Conservation (phyloP, 1,140 invertebrate genomes). For the Megathymus violae region DNA sequence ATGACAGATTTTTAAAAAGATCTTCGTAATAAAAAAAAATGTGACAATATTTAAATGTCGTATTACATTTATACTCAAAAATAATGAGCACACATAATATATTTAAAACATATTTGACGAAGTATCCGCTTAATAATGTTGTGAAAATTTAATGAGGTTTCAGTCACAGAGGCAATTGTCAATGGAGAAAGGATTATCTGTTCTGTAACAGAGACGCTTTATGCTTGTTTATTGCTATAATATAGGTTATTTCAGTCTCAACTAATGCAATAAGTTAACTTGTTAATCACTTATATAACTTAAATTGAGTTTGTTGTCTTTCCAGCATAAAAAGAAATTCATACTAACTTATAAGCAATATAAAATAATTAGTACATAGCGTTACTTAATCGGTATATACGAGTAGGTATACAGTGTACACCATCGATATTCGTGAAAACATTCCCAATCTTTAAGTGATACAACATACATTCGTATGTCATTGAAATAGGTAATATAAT, state of each 20-base stretch:
- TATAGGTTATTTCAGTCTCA: no score
- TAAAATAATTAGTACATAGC: neutral
- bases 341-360: neutral
- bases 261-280: no score
- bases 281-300: no score
- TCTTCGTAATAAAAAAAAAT: no score
- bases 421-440: neutral
- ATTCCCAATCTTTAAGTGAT: slow-evolving; percentile 8
- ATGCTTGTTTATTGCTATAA: no score
- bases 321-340: neutral
- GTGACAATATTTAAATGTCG: no score
- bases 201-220: no score
- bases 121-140: neutral
- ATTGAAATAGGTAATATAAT: slow-evolving; percentile 23
- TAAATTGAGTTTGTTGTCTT: no score
- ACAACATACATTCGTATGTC: slow-evolving; percentile 11
- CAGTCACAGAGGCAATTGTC: neutral
- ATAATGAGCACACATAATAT: neutral
- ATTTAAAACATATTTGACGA: neutral
- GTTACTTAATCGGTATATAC: neutral
- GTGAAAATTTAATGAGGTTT: neutral
- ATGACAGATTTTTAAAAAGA: no score
- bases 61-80: no score
- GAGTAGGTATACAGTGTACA: neutral
- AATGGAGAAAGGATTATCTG: no score